Evolutionary conservation across 2,888 invertebrate genomes (phyloP).

Genomic region (Petrophora chlorosata): DNA sequence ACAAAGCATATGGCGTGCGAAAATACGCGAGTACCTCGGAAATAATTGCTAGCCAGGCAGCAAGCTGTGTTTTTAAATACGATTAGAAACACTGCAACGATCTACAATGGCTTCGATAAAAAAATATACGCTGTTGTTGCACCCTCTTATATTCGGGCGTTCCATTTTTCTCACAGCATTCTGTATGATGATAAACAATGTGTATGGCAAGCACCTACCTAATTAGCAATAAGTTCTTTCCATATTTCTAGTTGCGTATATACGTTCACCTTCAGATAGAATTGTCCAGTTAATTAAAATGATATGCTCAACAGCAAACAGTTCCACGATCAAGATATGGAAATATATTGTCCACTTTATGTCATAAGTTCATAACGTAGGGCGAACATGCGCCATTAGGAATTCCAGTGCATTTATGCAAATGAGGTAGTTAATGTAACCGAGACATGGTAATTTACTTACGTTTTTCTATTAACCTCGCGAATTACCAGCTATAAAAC

Average conservation of each 20-base stretch:
- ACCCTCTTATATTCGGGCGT: too few relatives aligned
- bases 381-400: constrained; percentile 6
- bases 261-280: too few relatives aligned
- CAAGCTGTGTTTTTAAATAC: constrained; percentile 26
- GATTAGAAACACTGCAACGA: constrained; percentile 13
- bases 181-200: too few relatives aligned
- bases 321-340: constrained; percentile 9
- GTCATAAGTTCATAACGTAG: constrained; percentile 11
- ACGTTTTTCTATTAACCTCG: constrained; percentile 12
- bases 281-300: background rate
- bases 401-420: constrained; percentile 23
- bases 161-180: too few relatives aligned
- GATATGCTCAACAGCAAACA: background rate
- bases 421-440: constrained; percentile 19
- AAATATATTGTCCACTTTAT: constrained; percentile 15
- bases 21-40: constrained; percentile 24
- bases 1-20: constrained; percentile 44
- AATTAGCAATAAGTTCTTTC: too few relatives aligned
- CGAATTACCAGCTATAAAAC: constrained; percentile 2
- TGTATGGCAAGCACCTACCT: too few relatives aligned
- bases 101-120: background rate
- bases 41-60: constrained; percentile 26
- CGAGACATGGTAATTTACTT: constrained; percentile 12
- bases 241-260: background rate
- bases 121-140: too few relatives aligned